phyloP scores from a whole-genome alignment of 2,113 vertebrate genomes.

The Callocephalon fimbriatum region DNA sequence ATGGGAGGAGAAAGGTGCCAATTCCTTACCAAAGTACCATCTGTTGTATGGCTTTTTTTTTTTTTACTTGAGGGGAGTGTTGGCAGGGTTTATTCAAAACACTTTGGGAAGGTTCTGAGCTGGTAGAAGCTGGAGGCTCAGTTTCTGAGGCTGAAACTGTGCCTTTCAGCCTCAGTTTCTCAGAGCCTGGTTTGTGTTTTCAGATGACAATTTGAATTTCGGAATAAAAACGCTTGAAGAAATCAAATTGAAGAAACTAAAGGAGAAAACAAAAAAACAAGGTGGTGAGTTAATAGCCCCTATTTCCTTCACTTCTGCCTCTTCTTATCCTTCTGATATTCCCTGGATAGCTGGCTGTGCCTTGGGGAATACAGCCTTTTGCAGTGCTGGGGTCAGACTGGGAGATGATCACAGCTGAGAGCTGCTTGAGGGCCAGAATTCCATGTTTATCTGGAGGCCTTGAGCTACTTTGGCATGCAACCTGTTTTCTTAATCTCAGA shows the following conservation, averaged over 20 bases:
- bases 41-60: fast-evolving
- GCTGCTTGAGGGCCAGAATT: not conserved
- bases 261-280: slow-evolving; percentile 85
- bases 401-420: not conserved
- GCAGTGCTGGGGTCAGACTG: fast-evolving
- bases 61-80: not conserved
- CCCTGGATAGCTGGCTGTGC: not conserved
- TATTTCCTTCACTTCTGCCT: not conserved
- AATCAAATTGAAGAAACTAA: slow-evolving; percentile 89
- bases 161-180: not conserved
- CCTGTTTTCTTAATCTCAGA: not conserved
- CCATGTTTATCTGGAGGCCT: fast-evolving
- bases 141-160: too few species aligned
- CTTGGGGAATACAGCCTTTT: not conserved
- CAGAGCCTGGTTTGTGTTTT: not conserved
- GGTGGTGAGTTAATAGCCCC: slow-evolving; percentile 73
- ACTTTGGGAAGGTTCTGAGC: not conserved
- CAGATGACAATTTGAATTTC: slow-evolving; percentile 87
- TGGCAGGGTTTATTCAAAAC: not conserved
- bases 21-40: not conserved
- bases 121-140: not conserved
- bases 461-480: not conserved
- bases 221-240: slow-evolving; percentile 94
- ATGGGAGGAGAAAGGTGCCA: not conserved
- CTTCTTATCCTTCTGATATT: not conserved